Percentiles rank a stretch among this genome's conserved stretches.
Evolutionary conservation across 2,888 invertebrate genomes (phyloP).

Genomic region (Cabera pusaria): DNA sequence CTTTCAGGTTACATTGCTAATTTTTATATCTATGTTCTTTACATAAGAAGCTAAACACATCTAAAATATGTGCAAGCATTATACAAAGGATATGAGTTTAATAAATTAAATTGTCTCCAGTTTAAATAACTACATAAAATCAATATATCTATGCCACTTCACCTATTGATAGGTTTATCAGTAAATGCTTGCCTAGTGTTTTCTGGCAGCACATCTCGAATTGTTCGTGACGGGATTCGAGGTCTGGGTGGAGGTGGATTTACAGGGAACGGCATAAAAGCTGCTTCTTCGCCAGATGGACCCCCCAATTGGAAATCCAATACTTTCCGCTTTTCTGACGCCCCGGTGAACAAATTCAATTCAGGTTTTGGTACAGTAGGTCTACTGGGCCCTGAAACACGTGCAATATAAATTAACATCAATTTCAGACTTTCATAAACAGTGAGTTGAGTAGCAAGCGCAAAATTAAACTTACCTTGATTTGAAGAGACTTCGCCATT

Average conservation of each 20-base stretch:
- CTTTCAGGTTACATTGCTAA: too few species aligned
- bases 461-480: conserved; percentile 77
- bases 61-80: too few species aligned
- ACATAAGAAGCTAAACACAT: too few species aligned
- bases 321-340: conserved; percentile 81
- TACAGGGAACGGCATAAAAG: conserved; percentile 76
- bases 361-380: conserved; percentile 73
- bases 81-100: too few species aligned
- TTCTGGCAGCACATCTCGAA: conserved; percentile 75
- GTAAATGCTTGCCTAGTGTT: conserved; percentile 65
- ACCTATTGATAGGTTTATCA: too few species aligned
- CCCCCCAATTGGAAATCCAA: conserved; percentile 83
- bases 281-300: conserved; percentile 73
- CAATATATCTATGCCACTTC: too few species aligned
- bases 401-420: conserved; percentile 7
- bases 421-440: conserved; percentile 2
- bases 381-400: conserved; percentile 68
- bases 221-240: conserved; percentile 67
- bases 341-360: conserved; percentile 62
- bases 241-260: conserved; percentile 57
- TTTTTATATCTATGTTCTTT: too few species aligned
- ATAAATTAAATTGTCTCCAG: too few species aligned
- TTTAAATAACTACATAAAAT: too few species aligned
- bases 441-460: conserved; percentile 16
- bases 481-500: conserved; percentile 87